Percentiles rank a stretch among this genome's conserved stretches.
These are phyloP conservation scores for Hydrotaea diabolus DNA, from an alignment of 2,888 invertebrate species.

Conservation along the genomic window DNA sequence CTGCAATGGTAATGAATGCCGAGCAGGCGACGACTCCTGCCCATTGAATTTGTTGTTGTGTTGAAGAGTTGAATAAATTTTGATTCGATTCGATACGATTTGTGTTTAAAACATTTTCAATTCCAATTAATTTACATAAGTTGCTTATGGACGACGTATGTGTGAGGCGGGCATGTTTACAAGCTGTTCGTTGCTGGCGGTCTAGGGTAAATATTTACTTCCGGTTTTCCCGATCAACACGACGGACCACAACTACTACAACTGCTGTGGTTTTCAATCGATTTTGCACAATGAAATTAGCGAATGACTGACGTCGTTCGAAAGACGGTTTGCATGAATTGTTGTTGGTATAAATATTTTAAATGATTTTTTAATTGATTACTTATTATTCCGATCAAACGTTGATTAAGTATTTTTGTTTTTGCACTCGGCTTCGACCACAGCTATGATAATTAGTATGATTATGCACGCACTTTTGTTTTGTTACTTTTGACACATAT, in stretches of 20 bases:
- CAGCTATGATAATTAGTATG: not conserved
- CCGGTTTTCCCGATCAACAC: not conserved
- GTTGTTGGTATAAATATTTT: not conserved
- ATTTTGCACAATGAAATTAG: conserved; percentile 4
- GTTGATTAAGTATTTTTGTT: not conserved
- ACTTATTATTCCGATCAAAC: not conserved
- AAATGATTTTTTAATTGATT: conserved; percentile 2
- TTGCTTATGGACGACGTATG: not conserved
- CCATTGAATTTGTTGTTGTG: not conserved
- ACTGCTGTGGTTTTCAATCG: conserved; percentile 1
- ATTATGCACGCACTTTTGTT: no score
- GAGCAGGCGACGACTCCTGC: no score
- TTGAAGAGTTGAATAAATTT: not conserved
- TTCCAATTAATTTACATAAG: conserved; percentile 10
- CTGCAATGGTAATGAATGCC: not conserved
- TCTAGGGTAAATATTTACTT: conserved; percentile 19
- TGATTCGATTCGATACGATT: not conserved
- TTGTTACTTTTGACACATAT: no score
- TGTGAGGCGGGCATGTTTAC: not conserved
- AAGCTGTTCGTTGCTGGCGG: not conserved
- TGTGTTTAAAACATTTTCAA: no score
- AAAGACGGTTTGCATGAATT: not conserved
- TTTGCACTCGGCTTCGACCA: not conserved
- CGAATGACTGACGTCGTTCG: not conserved
- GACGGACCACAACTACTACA: not conserved